Conservation (phyloP, 2,113 vertebrate genomes). For the Erythrocercus mccallii region DNA sequence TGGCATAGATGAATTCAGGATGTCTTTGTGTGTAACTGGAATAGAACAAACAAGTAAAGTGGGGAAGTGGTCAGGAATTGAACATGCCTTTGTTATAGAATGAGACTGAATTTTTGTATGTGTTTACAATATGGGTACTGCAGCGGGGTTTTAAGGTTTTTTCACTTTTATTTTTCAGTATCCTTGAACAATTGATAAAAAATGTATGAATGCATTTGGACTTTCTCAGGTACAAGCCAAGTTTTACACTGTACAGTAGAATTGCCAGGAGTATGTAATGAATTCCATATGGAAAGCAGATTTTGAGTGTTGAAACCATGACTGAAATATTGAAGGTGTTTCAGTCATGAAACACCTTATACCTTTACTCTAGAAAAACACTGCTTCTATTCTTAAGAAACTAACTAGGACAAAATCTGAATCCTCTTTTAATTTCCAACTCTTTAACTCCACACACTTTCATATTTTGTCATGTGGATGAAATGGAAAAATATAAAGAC, state of each 20-base stretch:
- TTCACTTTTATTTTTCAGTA: neutral
- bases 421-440: neutral
- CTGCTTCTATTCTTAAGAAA: neutral
- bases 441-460: neutral
- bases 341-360: neutral
- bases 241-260: neutral
- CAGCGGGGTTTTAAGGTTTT: rapidly evolving
- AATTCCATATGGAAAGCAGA: neutral
- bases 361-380: neutral
- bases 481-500: neutral
- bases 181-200: neutral
- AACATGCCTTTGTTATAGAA: neutral
- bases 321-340: neutral
- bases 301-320: neutral
- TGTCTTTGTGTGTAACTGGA: neutral
- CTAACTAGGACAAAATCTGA: neutral
- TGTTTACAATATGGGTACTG: neutral
- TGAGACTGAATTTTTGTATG: neutral
- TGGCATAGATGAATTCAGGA: neutral
- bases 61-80: neutral
- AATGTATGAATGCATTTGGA: neutral
- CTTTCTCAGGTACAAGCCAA: neutral
- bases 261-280: neutral
- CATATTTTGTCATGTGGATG: neutral
- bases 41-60: neutral